Evolutionary conservation across 2,113 vertebrate species (phyloP), one percentile per base, ranked within the genome.

Genomic region (Mirza zaza): DNA sequence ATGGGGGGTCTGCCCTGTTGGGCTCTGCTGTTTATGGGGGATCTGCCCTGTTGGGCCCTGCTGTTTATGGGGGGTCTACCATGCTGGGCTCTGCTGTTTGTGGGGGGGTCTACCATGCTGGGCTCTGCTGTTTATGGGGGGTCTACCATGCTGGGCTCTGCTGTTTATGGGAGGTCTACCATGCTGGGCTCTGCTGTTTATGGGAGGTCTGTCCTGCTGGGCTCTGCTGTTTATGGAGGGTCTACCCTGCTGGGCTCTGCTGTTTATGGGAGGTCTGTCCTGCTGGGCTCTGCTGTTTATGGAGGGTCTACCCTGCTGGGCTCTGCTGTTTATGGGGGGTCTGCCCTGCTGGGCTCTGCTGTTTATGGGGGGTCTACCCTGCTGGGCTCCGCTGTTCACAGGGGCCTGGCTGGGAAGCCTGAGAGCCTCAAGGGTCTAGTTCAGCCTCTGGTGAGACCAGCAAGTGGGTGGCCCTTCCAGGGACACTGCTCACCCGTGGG

Each of bases 361-460:
- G 39, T 73, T 27, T 13, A 25, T 25, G 70, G 70, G 36, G 68
- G 45, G 45, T 27, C 27, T 63, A 14, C 71, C 42, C 42, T 42
- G 11, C 36, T 6, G 11, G 11, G 70, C 70, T 25, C 21, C 1
- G 1, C 71, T 42, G 25, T 75, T 27, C 25, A 27, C 39, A 21
- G 23, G 13, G 63, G 63, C 76, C 73, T 52, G 42, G 87, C 70
- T 52, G 29, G 48, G 48, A n/a, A 36, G 45, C 42, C 1, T 34
- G 42, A 67, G 20, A 52, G 34, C n/a, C 15, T 10, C 50, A n/a
- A 8, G 25, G 0, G 1, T 1, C 23, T 25, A 17, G 67, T 4
- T 86, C 29, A 2, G 1, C 21, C 25, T 55, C 23, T 2, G 0
- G 2, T 1, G 61, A 20, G 23, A 34, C 20, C n/a, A 73, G 11